A percentile compares a stretch with the other conserved stretches of the same genome.
Conservation (phyloP, 2,888 invertebrate species). For the Sminthurinus aureus region DNA sequence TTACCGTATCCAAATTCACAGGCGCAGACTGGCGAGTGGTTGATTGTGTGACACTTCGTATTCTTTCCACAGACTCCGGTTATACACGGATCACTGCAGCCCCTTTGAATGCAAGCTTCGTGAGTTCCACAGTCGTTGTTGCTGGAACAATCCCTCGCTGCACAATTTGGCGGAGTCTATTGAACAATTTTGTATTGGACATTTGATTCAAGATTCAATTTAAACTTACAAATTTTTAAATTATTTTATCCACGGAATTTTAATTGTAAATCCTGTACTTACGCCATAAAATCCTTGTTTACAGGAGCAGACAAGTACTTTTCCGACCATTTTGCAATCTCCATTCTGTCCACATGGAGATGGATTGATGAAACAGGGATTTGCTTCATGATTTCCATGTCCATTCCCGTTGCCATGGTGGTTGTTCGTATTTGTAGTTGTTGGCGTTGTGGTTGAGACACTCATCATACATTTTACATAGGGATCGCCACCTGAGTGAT, state of each 20-base stretch:
- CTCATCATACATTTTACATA: background rate
- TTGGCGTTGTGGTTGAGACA: slow-evolving; percentile 8
- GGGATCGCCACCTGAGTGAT: slow-evolving; percentile 8
- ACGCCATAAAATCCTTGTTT: slow-evolving; percentile 23
- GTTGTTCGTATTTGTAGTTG: background rate
- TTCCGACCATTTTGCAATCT: slow-evolving; percentile 22
- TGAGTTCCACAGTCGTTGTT: slow-evolving; percentile 13
- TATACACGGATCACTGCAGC: slow-evolving; percentile 28
- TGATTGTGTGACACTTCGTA: slow-evolving; percentile 60
- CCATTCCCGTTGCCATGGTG: no score
- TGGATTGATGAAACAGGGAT: slow-evolving; percentile 27
- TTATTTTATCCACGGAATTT: no score
- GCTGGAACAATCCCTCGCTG: background rate
- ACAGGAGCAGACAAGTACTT: slow-evolving; percentile 26
- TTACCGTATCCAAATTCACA: slow-evolving; percentile 13
- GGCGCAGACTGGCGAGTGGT: slow-evolving; percentile 58
- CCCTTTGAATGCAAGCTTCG: slow-evolving; percentile 24
- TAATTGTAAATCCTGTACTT: no score
- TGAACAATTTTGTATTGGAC: no score
- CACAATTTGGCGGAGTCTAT: slow-evolving; percentile 26
- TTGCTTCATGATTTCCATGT: no score
- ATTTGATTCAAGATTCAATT: no score
- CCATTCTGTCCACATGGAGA: slow-evolving; percentile 28
- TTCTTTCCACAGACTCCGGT: slow-evolving; percentile 45
- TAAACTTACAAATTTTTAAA: no score